Evolutionary conservation across 2,797 vertebrate genomes (phyloP).

Genomic region (Eulemur albifrons): DNA sequence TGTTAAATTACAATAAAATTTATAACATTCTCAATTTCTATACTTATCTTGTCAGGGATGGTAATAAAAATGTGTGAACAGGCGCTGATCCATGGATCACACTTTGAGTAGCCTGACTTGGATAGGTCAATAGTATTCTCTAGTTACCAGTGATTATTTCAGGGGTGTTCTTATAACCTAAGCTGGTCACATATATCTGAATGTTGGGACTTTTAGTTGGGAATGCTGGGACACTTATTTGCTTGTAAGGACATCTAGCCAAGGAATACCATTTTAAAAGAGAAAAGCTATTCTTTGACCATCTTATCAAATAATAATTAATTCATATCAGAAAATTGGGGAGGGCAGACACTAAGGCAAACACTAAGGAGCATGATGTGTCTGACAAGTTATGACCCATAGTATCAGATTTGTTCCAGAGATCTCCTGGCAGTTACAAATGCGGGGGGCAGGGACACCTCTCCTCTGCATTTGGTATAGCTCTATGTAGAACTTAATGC

Average conservation of each 20-base stretch:
- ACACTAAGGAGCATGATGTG: not conserved
- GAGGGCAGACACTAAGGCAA: not conserved
- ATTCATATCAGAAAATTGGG: not conserved
- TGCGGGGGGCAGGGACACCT: not conserved
- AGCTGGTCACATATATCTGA: not conserved
- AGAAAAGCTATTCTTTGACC: not conserved
- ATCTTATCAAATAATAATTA: not conserved
- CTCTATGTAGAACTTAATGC: not conserved
- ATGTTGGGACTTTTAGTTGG: not conserved
- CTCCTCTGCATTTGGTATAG: not conserved
- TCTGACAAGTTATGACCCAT: not conserved
- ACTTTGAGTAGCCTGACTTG: not conserved
- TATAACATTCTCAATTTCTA: not conserved
- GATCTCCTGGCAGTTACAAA: not conserved
- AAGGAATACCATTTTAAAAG: not conserved
- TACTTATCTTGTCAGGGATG: not conserved
- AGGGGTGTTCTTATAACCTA: not conserved
- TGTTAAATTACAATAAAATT: not conserved
- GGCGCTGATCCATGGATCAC: fast-evolving
- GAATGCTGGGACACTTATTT: not conserved
- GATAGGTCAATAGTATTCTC: not conserved
- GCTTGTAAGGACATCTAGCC: not conserved
- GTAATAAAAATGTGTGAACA: not conserved
- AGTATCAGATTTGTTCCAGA: not conserved
- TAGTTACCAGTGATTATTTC: not conserved